Evolutionary conservation across 2,797 vertebrate species (phyloP), one percentile per base, ranked within the genome.

Genomic region (Gila robusta): DNA sequence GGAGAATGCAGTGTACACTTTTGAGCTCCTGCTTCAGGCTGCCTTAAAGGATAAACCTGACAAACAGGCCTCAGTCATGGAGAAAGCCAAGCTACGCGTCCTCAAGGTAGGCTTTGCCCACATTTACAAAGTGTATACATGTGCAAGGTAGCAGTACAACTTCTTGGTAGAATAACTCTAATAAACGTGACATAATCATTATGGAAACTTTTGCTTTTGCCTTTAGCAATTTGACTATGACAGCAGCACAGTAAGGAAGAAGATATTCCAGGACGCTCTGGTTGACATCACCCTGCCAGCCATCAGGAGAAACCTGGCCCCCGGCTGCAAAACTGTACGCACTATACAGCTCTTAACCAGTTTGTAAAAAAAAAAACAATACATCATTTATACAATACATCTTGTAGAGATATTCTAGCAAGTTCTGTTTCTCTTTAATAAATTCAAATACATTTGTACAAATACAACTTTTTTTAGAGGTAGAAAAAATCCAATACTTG

Each of bases 161-260:
- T 28, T 41, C n/a, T 66, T 54, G 52, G 23, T 41, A 54, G 10
- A 66, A 69, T 41, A 66, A 49, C 11, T 71, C 0, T 4, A 62
- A 28, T 66, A 23, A n/a, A 72, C 47, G 4, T 19, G 23, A 73
- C 26, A 72, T 56, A 28, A 69, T 80, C 39, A 41, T 66, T 49
- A 52, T 72, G 28, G 35, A 82, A 72, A 9, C 11, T 1, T 16
- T 80, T 8, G 78, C 16, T 82, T 19, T 89, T 7, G 35, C 28
- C 56, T 91, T 92, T 94, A 99, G 98, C 97, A 98, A 96, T 97
- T 96, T n/a, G 97, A 99, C 89, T 96, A 98, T 0, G 97, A 99
- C 92, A 98, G 97, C 95, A 97, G 97, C 89, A 96, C 96, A 26
- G 91, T 97, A 82, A 95, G 97, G 91, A 98, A 96, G 96, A 96